Evolutionary conservation across 2,888 invertebrate genomes (phyloP), one percentile per base, ranked within the genome.

Genomic region (Plebejus melissa): DNA sequence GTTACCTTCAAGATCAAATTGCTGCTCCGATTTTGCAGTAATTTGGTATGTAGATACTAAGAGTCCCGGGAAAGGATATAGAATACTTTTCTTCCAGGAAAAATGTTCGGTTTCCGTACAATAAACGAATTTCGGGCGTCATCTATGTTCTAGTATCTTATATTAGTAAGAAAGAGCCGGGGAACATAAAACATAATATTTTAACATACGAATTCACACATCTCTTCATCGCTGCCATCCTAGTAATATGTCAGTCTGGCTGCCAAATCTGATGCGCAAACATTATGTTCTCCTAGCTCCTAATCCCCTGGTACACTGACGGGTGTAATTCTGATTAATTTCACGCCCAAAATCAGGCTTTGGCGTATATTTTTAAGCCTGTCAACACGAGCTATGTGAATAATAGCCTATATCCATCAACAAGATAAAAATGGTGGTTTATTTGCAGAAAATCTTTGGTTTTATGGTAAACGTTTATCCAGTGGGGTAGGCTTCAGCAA

Each of bases 221-320:
- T 60, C 28, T 60, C 60, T 28, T 32, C 22, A 22, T 9, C 28
- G 60, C 60, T 65, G 58, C 11, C 32, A 36, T 65, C 65, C 65
- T 65, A 36, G 65, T 65, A 16, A 65, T 36, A 65, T 65, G 65
- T 65, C 32, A 65, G 65, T 65, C 65, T 65, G 65, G 32, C 65
- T 65, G 65, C 65, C 65, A 65, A 65, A 65, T 65, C 65, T 13
- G 65, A 65, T 65, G 65, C 32, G 65, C 65, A 65, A 65, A 65
- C 65, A 65, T 65, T 65, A 65, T 65, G 65, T 65, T 65, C 65
- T 32, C 36, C 65, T 16, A 65, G 16, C 65, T 65, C 16, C 65
- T 65, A 65, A 65, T 65, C 65, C 32, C 65, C 65, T 65, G 32
- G 65, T 36, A 65, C 16, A 36, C 65, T 65, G 65, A 65, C 65